phyloP scores from a whole-genome alignment of 2,888 invertebrate genomes.

The Gastrophysa polygoni region DNA sequence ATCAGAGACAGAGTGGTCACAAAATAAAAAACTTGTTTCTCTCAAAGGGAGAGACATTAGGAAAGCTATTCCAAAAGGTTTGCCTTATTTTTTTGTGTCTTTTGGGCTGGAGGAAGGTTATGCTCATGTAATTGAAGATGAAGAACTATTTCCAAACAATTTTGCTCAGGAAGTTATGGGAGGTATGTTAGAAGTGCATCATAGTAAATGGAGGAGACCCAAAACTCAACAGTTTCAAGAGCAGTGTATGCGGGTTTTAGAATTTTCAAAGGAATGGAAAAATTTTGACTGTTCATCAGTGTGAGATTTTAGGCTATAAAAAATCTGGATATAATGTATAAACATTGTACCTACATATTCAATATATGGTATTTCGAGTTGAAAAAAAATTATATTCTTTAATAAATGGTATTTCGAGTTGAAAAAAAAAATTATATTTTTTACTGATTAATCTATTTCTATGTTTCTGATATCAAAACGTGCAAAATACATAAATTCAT shows the following conservation, averaged over 20 bases:
- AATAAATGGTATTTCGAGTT: too few relatives aligned
- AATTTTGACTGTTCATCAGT: conserved; percentile 67
- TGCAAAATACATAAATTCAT: too few relatives aligned
- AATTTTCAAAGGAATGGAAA: conserved; percentile 75
- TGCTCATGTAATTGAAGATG: conserved; percentile 97
- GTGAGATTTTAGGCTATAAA: too few relatives aligned
- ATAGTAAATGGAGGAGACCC: conserved; percentile 84
- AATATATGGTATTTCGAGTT: too few relatives aligned
- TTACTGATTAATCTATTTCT: too few relatives aligned
- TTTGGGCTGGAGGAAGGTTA: conserved; percentile 92
- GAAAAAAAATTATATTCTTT: too few relatives aligned
- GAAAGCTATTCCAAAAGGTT: conserved; percentile 85
- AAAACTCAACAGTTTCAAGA: conserved; percentile 74
- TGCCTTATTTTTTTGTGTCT: conserved; percentile 94
- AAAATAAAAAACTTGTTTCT: conserved; percentile 89
- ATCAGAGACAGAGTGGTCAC: conserved; percentile 93
- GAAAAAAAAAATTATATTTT: too few relatives aligned
- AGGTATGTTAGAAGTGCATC: conserved; percentile 90
- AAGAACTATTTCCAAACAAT: conserved; percentile 80
- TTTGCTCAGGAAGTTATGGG: conserved; percentile 97
- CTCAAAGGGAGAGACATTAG: conserved; percentile 74
- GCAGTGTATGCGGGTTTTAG: conserved; percentile 76
- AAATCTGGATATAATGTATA: too few relatives aligned
- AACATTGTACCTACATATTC: too few relatives aligned
- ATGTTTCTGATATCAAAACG: too few relatives aligned